Evolutionary conservation across 2,888 invertebrate genomes (phyloP).

Genomic region (Eupithecia abbreviata): DNA sequence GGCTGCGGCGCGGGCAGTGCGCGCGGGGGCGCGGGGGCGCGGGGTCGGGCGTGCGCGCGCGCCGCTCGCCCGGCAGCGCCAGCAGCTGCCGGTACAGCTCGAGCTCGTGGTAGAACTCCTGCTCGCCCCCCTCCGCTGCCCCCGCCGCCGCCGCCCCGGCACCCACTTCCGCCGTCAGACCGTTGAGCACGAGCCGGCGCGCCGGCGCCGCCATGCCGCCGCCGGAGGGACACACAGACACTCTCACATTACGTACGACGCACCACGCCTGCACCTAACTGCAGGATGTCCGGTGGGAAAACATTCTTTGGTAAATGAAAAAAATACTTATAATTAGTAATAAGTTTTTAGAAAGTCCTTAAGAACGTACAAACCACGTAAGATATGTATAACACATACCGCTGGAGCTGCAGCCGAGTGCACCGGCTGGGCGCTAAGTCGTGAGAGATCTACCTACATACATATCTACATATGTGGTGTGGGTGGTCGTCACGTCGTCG

Average conservation of each 20-base stretch:
- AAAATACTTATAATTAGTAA: no score
- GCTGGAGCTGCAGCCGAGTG: no score
- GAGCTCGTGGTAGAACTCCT: slow-evolving; percentile 73
- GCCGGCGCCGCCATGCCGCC: slow-evolving; percentile 45
- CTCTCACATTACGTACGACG: not conserved
- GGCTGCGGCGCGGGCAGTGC: slow-evolving; percentile 38
- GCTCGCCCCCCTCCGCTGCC: slow-evolving; percentile 45
- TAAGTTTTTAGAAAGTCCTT: no score
- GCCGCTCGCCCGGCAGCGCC: slow-evolving; percentile 52
- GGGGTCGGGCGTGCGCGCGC: slow-evolving; percentile 51
- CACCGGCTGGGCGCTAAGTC: no score
- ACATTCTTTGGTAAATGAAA: no score
- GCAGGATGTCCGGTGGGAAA: no score
- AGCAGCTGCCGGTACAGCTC: slow-evolving; percentile 73
- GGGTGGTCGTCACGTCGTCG: no score
- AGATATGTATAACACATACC: no score
- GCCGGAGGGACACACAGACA: not conserved
- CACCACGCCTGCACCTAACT: no score
- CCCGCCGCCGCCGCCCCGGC: slow-evolving; percentile 43
- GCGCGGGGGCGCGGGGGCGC: slow-evolving; percentile 29
- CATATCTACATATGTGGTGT: no score
- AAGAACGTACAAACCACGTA: no score
- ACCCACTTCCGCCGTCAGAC: slow-evolving; percentile 74
- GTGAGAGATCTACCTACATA: no score
- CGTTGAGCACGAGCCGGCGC: slow-evolving; percentile 76